phyloP scores from a whole-genome alignment of 2,888 invertebrate species.

The Aradus depressus region DNA sequence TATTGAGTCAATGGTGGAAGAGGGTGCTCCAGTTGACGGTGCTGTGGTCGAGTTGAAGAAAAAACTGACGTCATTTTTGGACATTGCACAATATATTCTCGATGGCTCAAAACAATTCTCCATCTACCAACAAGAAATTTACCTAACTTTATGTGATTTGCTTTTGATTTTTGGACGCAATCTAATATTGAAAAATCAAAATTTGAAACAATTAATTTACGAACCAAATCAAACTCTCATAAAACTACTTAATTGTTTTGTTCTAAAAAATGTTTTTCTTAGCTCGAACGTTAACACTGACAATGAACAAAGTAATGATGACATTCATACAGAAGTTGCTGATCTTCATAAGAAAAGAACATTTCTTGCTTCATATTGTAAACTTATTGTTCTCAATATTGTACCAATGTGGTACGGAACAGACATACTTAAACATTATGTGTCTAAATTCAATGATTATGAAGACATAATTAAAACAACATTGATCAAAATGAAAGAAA shows the following conservation, averaged over 20 bases:
- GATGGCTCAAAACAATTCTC: background rate
- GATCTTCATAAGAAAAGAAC: background rate
- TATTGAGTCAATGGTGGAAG: background rate
- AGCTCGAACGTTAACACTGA: no score
- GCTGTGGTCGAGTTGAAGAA: background rate
- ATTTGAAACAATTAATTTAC: background rate
- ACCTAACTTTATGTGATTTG: conserved; percentile 6
- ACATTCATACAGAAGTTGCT: no score
- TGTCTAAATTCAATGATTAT: background rate
- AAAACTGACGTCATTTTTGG: background rate
- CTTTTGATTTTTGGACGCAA: background rate
- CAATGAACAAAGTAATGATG: no score
- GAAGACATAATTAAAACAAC: conserved; percentile 6
- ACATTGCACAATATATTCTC: background rate
- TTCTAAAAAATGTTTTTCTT: background rate
- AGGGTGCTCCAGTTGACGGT: no score
- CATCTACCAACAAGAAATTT: conserved; percentile 1
- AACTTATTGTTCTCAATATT: background rate
- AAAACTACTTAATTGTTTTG: background rate
- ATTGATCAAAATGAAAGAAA: background rate
- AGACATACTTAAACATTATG: conserved; percentile 4
- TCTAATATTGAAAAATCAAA: background rate
- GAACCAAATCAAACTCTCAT: background rate
- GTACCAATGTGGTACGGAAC: conserved; percentile 10
- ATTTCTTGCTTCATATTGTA: conserved; percentile 4